Base-by-base conservation (phyloP, 2,888 invertebrate species). In the Heliconius charithonia region DNA sequence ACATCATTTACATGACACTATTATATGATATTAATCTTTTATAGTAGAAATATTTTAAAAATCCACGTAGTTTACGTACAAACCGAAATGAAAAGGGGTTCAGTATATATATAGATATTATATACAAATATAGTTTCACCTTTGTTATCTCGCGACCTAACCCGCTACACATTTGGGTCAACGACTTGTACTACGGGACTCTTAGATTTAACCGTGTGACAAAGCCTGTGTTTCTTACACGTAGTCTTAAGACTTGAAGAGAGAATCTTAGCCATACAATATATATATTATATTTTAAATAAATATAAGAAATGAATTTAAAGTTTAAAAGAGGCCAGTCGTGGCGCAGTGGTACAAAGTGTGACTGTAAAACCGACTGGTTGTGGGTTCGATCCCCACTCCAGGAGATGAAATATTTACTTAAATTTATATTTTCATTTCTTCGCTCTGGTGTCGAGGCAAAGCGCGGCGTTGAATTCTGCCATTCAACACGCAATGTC, bases 141-240 rank as follows among this genome's bases (percentile, higher is more conserved):
- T 72, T 72, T 72, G 63, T 79, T 72, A 75, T 75, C 63, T 56
- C 51, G 59, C 63, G 79, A 75, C 69, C 79, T 76, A 73, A 77
- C 77, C 72, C 71, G 71, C 71, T 75, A 77, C n/a, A 73, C 45
- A 81, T 79, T 79, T 79, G 69, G 81, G 81, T 81, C 79, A 77
- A 81, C 79, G 71, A 77, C 71, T 72, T 75, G 75, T 59, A 63
- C 59, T 75, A 45, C 16, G 69, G 66, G 75, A 67, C 63, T 76
- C 72, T 79, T 77, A 70, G 45, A 70, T 75, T 45, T 70, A 67
- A 75, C 29, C 63, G 63, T 71, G 59, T 77, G 66, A 79, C 65
- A 56, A 76, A 75, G 67, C 70, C 25, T 71, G 56, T 66, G 41
- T 56, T 45, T 45, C 45, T 45, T 65, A 37, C 25, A 29, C 51